Evolutionary conservation across 2,797 vertebrate species (phyloP), one percentile per base, ranked within the genome.

Genomic region (Danio albolineatus): DNA sequence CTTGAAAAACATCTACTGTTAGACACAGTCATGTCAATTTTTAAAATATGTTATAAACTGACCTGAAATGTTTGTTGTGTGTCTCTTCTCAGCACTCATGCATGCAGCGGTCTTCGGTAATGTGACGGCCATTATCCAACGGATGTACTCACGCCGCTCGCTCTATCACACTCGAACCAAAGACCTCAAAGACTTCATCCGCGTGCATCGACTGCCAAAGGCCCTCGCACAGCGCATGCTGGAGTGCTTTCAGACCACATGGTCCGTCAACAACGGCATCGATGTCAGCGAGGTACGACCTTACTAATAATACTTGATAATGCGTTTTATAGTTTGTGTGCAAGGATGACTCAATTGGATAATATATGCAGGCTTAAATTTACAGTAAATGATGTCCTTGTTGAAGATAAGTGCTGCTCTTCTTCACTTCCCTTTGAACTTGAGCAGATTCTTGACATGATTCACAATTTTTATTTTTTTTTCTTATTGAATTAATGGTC

Each of bases 131-230:
- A 99, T 99, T 86, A 99, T 99, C 90, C 98, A 99, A 90, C 94
- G 98, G 86, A 97, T 99, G 96, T 99, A 98, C 88, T 98, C 96
- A 6, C 95, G 98, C 74, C 98, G 98, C 96, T 98, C 97, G 16
- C 96, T 97, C 82, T 99, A 99, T 90, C 97, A 98, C 91, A 98
- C 96, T 57, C 95, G 96, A 92, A 99, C 97, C 84, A 99, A 98
- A 92, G 97, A 99, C 89, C 91, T 99, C 71, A 99, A 99, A 88
- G 97, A 99, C 88, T 99, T 99, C 86, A 99, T 99, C 83, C 94
- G 97, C 0, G 97, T 99, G 77, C 98, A 98, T 88, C 96, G 96
- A 79, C 92, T 99, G 79, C 97, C 97, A 43, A 96, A 98, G 86
- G 95, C 94, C 88, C 93, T 99, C 66, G 98, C 98, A 87, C 98